phyloP scores from a whole-genome alignment of 2,888 invertebrate species.

The Cecidostiba fungosa region DNA sequence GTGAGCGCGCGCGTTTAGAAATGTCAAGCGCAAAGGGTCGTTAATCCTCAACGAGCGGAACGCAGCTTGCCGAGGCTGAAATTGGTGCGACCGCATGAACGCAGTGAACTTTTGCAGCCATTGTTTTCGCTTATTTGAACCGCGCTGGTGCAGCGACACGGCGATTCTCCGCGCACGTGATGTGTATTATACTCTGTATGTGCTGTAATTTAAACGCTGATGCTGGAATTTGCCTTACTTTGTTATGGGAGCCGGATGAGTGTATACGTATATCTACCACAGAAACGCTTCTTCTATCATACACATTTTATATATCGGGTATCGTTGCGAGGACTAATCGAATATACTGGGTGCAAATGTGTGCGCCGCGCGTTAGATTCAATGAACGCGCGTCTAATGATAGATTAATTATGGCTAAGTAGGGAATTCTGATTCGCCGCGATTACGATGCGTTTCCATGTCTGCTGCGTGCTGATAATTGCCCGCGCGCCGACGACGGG shows the following conservation, averaged over 20 bases:
- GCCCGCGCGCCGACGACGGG: too few relatives aligned
- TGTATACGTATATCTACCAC: too few relatives aligned
- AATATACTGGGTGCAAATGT: neutral
- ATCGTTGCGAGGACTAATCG: too few relatives aligned
- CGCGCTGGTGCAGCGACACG: too few relatives aligned
- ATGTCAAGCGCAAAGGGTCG: constrained; percentile 46
- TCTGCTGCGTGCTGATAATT: constrained; percentile 45
- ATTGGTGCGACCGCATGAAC: constrained; percentile 31
- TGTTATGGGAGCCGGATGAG: neutral
- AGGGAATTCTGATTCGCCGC: constrained; percentile 35
- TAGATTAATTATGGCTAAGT: constrained; percentile 31
- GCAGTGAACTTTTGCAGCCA: constrained; percentile 29
- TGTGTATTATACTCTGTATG: too few relatives aligned
- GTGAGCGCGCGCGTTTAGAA: constrained; percentile 42
- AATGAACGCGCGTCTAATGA: constrained; percentile 25
- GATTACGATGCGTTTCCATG: constrained; percentile 5
- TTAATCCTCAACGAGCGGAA: constrained; percentile 54
- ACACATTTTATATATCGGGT: too few relatives aligned
- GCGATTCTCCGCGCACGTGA: too few relatives aligned
- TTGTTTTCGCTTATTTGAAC: constrained; percentile 54
- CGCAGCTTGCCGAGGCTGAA: constrained; percentile 45
- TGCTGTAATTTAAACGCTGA: neutral
- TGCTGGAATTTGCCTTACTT: neutral
- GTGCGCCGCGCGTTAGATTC: neutral
- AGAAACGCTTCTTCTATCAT: too few relatives aligned